Evolutionary conservation across 2,888 invertebrate genomes (phyloP), one percentile per base, ranked within the genome.

Genomic region (Nipponacmea schrenckii): DNA sequence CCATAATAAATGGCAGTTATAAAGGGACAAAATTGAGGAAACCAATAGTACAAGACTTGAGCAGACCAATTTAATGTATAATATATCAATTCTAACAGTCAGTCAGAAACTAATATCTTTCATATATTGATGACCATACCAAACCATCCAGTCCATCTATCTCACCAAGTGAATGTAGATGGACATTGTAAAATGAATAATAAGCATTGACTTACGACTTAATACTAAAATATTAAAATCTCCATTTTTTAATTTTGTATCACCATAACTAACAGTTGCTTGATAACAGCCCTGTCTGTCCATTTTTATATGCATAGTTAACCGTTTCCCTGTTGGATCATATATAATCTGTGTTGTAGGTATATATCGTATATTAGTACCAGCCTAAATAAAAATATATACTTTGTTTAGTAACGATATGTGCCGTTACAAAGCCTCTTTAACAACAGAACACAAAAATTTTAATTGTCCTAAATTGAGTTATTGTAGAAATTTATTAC

Each of bases 191-290:
- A 56, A 56, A 20, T 20, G 20, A 56, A 20, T 56, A 56, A n/a
- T 45, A 69, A 15, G 63, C 14, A 24, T 39, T 26, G 71, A 91
- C 93, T 91, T 90, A 95, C 95, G 93, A 83, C 94, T 95, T 69
- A 96, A 92, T 64, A 96, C 96, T 84, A 97, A 94, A 85, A 96
- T 94, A 89, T 95, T 95, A 85, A 96, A 96, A 88, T 95, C 94
- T 44, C 96, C 96, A 86, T 96, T 95, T 83, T 94, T 94, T 83
- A 96, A 90, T 85, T 93, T 92, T 75, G 92, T 91, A 64, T 93
- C 93, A 71, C 93, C 92, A 86, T 94, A 94, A 83, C 92, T 92
- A 68, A 96, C 93, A 20, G 92, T 92, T 70, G 95, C 95, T 83
- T 93, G 93, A 90, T 93, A 95, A 85, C 95, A 94, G 67, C 95